Evolutionary conservation across 2,797 vertebrate species (phyloP), one percentile per base, ranked within the genome.

Genomic region (Tadarida brasiliensis): DNA sequence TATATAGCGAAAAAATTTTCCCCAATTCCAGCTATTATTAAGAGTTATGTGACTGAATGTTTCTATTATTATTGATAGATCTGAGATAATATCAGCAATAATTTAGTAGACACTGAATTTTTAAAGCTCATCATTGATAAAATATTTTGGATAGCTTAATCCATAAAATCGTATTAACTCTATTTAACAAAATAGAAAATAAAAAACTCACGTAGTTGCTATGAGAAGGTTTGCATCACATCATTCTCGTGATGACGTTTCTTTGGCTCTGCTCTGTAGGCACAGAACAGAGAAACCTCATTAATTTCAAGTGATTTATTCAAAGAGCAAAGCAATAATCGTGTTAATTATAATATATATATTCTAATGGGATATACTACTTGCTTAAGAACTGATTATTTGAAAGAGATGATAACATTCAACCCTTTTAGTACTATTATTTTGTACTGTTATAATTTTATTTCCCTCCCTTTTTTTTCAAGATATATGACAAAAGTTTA

Each of bases 241-340:
- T 70, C 63, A 28, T 39, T 39, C 0, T 82, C 63, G 3, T 16
- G 57, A n/a, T 24, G 30, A 15, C 8, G 0, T 19, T 82, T 28
- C 15, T 24, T 26, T n/a, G 20, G 14, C 30, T 59, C 7, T 70
- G 24, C 2, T 56, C 63, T 82, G 5, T 70, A 78, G 68, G 9
- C 82, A 39, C 1, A 84, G 7, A 70, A 44, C 54, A 78, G 65
- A 85, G 57, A 15, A 51, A 86, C 47, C 33, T 73, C 35, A 68
- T 92, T 92, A 90, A 73, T 83, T 89, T 83, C 51, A 82, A 78
- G 20, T 88, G 57, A 67, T 86, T 88, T 88, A 73, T 71, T 88
- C 68, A 61, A 86, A 77, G 24, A 73, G 67, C 47, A 4, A 91
- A 67, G 28, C 67, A 95, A 70, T 65, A 89, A 56, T 33, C 33